phyloP scores from a whole-genome alignment of 1,140 invertebrate species.

The Medauroidea extradentata region DNA sequence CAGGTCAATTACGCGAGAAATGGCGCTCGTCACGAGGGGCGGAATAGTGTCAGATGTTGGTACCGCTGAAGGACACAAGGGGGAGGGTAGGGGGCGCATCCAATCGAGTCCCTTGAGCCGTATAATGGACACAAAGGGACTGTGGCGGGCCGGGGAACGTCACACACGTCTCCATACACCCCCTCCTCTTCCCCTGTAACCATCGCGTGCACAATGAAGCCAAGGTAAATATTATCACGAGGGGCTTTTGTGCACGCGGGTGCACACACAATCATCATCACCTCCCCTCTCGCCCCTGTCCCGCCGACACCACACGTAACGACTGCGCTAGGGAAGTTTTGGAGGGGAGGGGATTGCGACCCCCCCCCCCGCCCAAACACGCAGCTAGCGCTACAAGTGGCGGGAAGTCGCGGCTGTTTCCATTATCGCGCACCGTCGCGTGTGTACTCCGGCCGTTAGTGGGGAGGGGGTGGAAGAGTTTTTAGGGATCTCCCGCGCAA shows the following conservation, averaged over 20 bases:
- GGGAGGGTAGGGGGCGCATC: neutral
- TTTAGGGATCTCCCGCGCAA: too few relatives aligned
- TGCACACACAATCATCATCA: neutral
- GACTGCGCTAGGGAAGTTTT: too few relatives aligned
- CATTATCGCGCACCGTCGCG: too few relatives aligned
- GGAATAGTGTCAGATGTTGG: too few relatives aligned
- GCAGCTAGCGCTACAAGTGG: too few relatives aligned
- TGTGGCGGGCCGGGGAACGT: neutral
- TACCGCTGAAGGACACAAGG: too few relatives aligned
- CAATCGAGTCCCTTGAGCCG: slow-evolving; percentile 9
- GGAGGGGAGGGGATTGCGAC: too few relatives aligned
- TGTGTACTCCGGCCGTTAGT: too few relatives aligned
- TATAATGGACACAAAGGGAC: slow-evolving; percentile 10
- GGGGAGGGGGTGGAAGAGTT: neutral
- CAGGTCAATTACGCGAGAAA: slow-evolving; percentile 8
- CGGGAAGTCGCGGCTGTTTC: too few relatives aligned
- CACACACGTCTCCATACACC: neutral
- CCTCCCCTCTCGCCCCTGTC: too few relatives aligned
- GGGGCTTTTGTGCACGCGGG: neutral
- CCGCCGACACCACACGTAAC: too few relatives aligned
- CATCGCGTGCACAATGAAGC: slow-evolving; percentile 5
- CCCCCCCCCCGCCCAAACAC: too few relatives aligned
- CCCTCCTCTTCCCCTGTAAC: neutral
- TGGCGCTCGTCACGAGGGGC: neutral
- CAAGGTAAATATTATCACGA: slow-evolving; percentile 14